Evolutionary conservation across 2,888 invertebrate genomes (phyloP), one percentile per base, ranked within the genome.

Genomic region (Melanchra persicariae): DNA sequence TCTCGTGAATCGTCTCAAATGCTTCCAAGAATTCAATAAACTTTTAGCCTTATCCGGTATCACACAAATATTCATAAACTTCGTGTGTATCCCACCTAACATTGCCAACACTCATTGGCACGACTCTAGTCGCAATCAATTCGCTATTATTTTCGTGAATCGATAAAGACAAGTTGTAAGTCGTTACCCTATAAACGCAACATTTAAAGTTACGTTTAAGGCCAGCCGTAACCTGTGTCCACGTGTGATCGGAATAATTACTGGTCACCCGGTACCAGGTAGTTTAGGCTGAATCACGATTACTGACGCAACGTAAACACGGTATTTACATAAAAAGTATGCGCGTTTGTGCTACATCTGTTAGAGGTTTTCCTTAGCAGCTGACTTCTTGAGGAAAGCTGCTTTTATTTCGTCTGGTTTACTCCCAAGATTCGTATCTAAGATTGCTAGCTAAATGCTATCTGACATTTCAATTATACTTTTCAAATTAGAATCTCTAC

Each of bases 181-280:
- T 92, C 93, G 92, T 93, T 93, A 93, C 93, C 92, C 93, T 92
- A 94, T 93, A 93, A 93, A 93, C 90, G 84, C 55, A 79, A 75
- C 81, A 52, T 90, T 89, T 90, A 90, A 88, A 90, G 89, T 91
- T 93, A 79, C 83, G 73, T 91, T 92, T 91, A 91, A 93, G 90
- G 90, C 92, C 91, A 88, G 86, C 86, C 90, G 91, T 94, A 93
- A 93, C 92, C 88, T 88, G 90, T 91, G 91, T 92, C 92, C 94
- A 94, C 94, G 94, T 95, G 94, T 94, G 94, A 91, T 92, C 88
- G 85, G 95, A 95, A 95, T 95, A 94, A 94, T 94, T 93, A 92
- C 92, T 84, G 87, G 89, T 86, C 87, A 86, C 86, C 84, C 83
- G 84, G 84, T 83, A 79, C 86, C 61, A 87, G 91, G 89, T 87